These are phyloP conservation scores for Amblyornis subalaris DNA, from an alignment of 2,113 vertebrate genomes.

Conservation along the genomic window DNA sequence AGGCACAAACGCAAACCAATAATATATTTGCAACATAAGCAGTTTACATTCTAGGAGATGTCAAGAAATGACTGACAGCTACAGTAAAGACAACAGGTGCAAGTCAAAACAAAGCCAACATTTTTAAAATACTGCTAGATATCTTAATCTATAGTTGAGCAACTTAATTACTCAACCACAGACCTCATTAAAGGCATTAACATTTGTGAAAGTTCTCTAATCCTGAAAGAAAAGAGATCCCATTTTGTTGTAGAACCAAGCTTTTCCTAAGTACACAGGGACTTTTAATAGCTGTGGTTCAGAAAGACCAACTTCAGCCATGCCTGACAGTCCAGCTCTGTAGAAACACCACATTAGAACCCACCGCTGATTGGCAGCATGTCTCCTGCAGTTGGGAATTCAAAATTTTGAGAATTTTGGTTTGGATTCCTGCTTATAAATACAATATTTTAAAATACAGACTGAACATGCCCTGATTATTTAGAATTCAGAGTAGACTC, in stretches of 20 bases:
- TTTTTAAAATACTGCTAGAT: background rate
- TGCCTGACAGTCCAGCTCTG: background rate
- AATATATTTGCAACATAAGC: background rate
- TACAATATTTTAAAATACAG: background rate
- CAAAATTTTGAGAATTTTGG: background rate
- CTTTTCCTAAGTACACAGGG: background rate
- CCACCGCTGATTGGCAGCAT: accelerated
- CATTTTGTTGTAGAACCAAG: background rate
- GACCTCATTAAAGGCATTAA: background rate
- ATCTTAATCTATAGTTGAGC: background rate
- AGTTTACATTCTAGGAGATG: background rate
- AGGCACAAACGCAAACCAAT: background rate
- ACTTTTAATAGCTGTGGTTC: background rate
- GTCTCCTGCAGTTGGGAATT: background rate
- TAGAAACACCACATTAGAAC: background rate
- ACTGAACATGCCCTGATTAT: background rate
- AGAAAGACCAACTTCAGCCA: background rate
- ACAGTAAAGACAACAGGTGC: background rate
- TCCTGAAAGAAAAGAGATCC: background rate
- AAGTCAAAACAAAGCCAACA: background rate
- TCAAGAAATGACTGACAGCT: background rate
- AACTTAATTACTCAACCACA: background rate
- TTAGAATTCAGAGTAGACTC: background rate
- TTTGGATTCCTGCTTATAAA: background rate
- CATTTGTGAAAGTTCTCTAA: background rate